Conservation (phyloP, 2,888 invertebrate species). For the Rhaphigaster nebulosa region DNA sequence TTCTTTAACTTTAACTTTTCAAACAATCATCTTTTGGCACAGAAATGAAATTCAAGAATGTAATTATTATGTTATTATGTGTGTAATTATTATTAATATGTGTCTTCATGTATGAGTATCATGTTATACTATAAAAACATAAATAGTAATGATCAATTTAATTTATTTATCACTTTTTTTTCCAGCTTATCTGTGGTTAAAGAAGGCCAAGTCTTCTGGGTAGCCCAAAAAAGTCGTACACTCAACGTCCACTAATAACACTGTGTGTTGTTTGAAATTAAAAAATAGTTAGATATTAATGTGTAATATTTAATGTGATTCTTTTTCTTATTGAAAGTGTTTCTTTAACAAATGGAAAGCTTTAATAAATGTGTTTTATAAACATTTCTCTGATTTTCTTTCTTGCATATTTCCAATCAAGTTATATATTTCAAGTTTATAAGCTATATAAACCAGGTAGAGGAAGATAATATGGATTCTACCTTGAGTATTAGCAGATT, state of each 20-base stretch:
- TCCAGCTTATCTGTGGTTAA: constrained; percentile 77
- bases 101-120: neutral
- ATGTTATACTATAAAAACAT: neutral
- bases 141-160: neutral
- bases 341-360: neutral
- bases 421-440: too few species aligned
- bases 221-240: constrained; percentile 73
- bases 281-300: neutral
- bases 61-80: too few species aligned
- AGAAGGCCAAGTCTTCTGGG: constrained; percentile 82
- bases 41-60: too few species aligned
- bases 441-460: neutral
- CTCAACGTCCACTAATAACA: constrained; percentile 59
- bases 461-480: neutral
- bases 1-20: too few species aligned
- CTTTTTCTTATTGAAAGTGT: neutral
- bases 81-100: too few species aligned
- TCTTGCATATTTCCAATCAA: neutral
- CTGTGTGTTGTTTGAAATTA: neutral
- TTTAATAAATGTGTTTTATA: constrained; percentile 19
- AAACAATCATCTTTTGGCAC: too few species aligned
- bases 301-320: constrained; percentile 22
- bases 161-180: neutral
- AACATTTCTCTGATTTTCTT: neutral
- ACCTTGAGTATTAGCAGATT: neutral